Evolutionary conservation across 2,113 vertebrate genomes (phyloP), one percentile per base, ranked within the genome.

Genomic region (Heterotis niloticus): DNA sequence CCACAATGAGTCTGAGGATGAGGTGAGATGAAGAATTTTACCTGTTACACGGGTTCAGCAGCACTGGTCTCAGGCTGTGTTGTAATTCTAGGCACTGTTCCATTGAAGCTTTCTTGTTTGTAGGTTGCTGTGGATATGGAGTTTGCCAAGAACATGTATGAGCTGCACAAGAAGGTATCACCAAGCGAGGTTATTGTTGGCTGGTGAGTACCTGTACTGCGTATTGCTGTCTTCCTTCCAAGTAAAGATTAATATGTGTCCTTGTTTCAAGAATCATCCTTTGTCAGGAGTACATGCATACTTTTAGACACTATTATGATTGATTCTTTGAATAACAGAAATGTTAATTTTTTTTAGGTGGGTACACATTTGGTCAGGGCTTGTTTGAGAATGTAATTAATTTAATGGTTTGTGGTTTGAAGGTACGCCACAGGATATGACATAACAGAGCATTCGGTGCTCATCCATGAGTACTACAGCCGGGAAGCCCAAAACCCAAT

Each of bases 121-220:
- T 82, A 99, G 98, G 98, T 99, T 78, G 98, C 97, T 5, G 98
- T 99, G 77, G 98, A 99, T 84, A 99, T 99, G 98, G 98, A 99
- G 82, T 99, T 99, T 71, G 98, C 98, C 20, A 99, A 99, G 90
- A 99, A 99, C 88, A 99, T 99, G 98, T 99, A 98, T 16, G 98
- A 99, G 83, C 84, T 99, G 24, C 98, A 99, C 87, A 99, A 98
- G 91, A 95, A 98, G 82, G 97, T 99, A 60, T 96, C 97, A 4
- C 95, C 96, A 51, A 97, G 94, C 26, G 98, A 99, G 83, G 94
- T 98, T 81, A 99, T 99, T 83, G 84, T 99, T 17, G 98, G 98
- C 84, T 99, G 98, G 98, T 99, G 83, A 78, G 84, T 80, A 20
- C 16, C 5, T n/a, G 18, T 18, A 2, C 14, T 23, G 10, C 51